Evolutionary conservation across 2,888 invertebrate species (phyloP), one percentile per base, ranked within the genome.

Genomic region (Nymphalis c-album): DNA sequence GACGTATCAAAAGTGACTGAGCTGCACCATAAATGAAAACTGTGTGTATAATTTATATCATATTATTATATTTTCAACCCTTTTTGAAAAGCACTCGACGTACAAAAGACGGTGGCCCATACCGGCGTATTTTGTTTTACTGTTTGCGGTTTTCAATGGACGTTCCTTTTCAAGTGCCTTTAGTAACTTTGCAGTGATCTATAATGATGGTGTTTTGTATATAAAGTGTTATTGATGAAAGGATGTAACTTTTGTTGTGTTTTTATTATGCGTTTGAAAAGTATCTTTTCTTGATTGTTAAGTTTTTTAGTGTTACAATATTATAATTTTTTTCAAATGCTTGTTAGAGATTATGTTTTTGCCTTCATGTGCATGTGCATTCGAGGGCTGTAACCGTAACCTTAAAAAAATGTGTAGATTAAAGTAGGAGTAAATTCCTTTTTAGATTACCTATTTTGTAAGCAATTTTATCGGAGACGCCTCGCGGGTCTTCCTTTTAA

Each of bases 1-100:
- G 13, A 13, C 40, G 13, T 40, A 40, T 40, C 10, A 40, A 13
- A 40, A 13, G 20, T 51, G 51, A 51, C 22, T 17, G 7, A 55
- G 53, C 53, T 31, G 53, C n/a, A 26, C 4, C 8, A 26, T 16
- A 2, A 7, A 17, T 22, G 17, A 17, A 31, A 17, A 26, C 26
- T 55, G 17, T 55, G 51, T 13, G 31, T 55, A 55, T 60, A 20
- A 84, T 84, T 82, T 81, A 74, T 68, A 63, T 71, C 68, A 73
- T 70, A 81, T 86, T 85, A 87, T 86, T 86, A 88, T 79, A 77
- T 76, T 77, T 86, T 85, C 77, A 84, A 86, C 83, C 86, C 89
- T 87, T 86, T 83, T 75, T 64, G 58, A 66, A 70, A 63, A 60
- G 67, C 72, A 68, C 75, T 76, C 53, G 64, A 71, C 31, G 26